Evolutionary conservation across 2,888 invertebrate species (phyloP).

Genomic region (Drosophila mettleri): DNA sequence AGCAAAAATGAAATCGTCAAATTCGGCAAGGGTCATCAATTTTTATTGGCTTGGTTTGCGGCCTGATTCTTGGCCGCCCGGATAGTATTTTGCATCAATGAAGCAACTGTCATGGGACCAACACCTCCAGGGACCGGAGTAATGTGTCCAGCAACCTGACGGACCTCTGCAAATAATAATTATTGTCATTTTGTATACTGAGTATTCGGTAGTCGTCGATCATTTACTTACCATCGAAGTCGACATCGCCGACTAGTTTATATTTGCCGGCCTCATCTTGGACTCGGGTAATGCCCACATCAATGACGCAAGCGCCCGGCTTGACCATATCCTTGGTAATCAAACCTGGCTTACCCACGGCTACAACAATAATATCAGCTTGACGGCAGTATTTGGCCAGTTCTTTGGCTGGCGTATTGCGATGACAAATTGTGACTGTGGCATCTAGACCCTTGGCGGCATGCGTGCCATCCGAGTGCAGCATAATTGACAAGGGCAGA

Average conservation of each 20-base stretch:
- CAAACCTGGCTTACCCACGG: constrained; percentile 89
- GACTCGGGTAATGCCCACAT: constrained; percentile 93
- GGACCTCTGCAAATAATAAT: constrained; percentile 87
- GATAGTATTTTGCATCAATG: constrained; percentile 96
- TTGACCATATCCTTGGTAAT: constrained; percentile 94
- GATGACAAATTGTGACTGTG: constrained; percentile 95
- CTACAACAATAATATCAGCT: constrained; percentile 85
- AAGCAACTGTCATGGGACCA: constrained; percentile 97
- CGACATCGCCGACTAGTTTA: constrained; percentile 94
- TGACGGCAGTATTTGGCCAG: constrained; percentile 88
- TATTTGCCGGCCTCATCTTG: constrained; percentile 88
- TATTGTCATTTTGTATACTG: not conserved
- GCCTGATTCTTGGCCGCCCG: constrained; percentile 88
- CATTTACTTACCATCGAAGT: constrained; percentile 89
- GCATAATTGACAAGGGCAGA: constrained; percentile 93
- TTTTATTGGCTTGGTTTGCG: constrained; percentile 2
- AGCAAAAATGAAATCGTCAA: constrained; percentile 24
- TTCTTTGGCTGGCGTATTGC: constrained; percentile 92
- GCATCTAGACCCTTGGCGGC: constrained; percentile 92
- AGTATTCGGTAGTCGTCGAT: not conserved
- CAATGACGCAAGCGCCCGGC: constrained; percentile 94
- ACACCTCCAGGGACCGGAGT: constrained; percentile 97
- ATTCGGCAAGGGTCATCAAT: not conserved
- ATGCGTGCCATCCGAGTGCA: constrained; percentile 90
- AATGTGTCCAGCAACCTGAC: constrained; percentile 92